Conservation (phyloP, 2,888 invertebrate genomes). For the Amiota mariae region DNA sequence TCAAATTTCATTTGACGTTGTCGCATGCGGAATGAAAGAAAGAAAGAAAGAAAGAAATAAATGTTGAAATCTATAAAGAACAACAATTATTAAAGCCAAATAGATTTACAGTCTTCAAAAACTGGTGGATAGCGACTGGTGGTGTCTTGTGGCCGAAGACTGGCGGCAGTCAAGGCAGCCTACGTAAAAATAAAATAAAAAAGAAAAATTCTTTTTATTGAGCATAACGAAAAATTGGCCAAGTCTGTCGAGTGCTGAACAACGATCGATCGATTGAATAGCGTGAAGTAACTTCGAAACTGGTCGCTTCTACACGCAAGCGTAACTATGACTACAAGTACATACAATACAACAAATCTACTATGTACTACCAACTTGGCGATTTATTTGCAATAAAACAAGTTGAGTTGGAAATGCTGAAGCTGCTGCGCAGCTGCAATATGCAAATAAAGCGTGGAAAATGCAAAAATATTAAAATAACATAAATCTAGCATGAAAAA, state of each 20-base stretch:
- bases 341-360: not conserved
- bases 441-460: slow-evolving; percentile 47
- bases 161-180: not conserved
- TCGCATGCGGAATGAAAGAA: slow-evolving; percentile 1
- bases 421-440: slow-evolving; percentile 28
- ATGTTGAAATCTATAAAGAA: slow-evolving; percentile 16
- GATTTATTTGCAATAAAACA: not conserved
- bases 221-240: slow-evolving; percentile 6
- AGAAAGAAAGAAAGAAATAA: not conserved
- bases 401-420: not conserved
- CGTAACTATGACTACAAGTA: not conserved
- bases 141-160: not conserved
- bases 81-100: not conserved
- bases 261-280: too few relatives aligned
- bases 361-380: not conserved
- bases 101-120: not conserved
- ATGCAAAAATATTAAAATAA: slow-evolving; percentile 47
- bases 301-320: slow-evolving; percentile 9
- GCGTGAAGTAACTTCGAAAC: not conserved
- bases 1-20: slow-evolving; percentile 17
- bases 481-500: slow-evolving; percentile 52
- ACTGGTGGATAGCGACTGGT: not conserved
- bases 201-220: slow-evolving; percentile 17
- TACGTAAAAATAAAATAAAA: not conserved
- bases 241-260: not conserved